phyloP scores from a whole-genome alignment of 1,140 invertebrate genomes.

The Rhynchophorus ferrugineus region DNA sequence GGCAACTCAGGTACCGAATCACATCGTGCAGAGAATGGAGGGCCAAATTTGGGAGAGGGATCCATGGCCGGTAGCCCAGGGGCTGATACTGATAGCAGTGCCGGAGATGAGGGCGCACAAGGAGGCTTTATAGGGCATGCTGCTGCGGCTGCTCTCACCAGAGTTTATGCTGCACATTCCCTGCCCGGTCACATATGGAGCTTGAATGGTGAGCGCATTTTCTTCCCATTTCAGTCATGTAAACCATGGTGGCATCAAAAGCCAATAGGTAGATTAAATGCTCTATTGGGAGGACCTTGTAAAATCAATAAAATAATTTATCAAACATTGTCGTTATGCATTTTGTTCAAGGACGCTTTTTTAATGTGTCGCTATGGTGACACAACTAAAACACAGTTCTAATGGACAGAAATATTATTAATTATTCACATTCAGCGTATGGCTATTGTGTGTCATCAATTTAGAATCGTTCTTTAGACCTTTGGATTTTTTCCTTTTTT shows the following conservation, averaged over 20 bases:
- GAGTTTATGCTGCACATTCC: constrained; percentile 80
- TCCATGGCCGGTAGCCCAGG: constrained; percentile 50
- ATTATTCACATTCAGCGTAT: not conserved
- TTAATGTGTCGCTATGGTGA: not conserved
- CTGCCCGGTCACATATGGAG: constrained; percentile 87
- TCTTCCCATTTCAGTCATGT: too few species aligned
- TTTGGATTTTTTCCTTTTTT: too few species aligned
- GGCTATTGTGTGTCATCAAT: not conserved
- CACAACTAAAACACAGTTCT: not conserved
- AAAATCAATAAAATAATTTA: not conserved
- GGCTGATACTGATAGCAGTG: constrained; percentile 52
- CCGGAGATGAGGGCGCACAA: constrained; percentile 43
- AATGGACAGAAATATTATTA: not conserved
- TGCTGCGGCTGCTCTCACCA: constrained; percentile 52
- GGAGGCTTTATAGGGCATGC: constrained; percentile 45
- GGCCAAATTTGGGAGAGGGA: constrained; percentile 39
- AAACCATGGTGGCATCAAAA: too few species aligned
- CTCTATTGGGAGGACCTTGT: too few species aligned
- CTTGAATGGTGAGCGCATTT: constrained; percentile 67
- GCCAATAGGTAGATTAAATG: too few species aligned
- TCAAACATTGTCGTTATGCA: not conserved
- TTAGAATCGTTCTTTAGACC: too few species aligned
- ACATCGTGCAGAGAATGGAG: constrained; percentile 13
- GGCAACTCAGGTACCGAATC: constrained; percentile 42
- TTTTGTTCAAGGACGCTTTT: not conserved